These are phyloP conservation scores for Actias luna DNA, from an alignment of 2,888 invertebrate species.

Conservation along the genomic window DNA sequence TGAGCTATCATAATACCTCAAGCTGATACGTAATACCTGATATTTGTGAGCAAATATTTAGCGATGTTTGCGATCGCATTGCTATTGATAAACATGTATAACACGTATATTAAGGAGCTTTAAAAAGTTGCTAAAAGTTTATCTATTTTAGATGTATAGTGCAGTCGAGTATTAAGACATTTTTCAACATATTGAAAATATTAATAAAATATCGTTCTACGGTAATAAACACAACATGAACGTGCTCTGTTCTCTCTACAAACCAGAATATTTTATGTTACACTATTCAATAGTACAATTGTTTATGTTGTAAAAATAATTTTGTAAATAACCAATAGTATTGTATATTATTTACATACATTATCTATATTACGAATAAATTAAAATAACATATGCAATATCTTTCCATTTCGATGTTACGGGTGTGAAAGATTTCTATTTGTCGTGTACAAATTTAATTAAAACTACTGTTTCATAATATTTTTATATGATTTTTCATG, in stretches of 20 bases:
- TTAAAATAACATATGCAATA: background rate
- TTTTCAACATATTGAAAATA: no score
- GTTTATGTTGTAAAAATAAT: background rate
- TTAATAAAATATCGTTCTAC: no score
- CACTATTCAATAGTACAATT: background rate
- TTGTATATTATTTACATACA: background rate
- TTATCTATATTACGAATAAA: background rate
- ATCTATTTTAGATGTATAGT: no score
- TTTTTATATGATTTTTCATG: background rate
- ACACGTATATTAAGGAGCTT: no score
- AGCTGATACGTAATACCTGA: no score
- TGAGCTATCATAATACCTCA: no score
- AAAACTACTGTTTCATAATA: background rate
- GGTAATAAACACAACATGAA: no score
- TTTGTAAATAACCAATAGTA: background rate
- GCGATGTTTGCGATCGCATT: no score
- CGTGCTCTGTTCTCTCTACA: conserved; percentile 7
- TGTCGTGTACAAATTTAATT: background rate
- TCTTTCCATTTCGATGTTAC: background rate
- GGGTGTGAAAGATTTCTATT: background rate
- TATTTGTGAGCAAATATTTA: no score
- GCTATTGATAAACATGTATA: no score
- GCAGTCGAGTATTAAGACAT: no score
- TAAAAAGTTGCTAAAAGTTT: no score
- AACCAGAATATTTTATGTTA: conserved; percentile 16